phyloP scores from a whole-genome alignment of 2,113 vertebrate genomes.

The Romanogobio albipinnatus region DNA sequence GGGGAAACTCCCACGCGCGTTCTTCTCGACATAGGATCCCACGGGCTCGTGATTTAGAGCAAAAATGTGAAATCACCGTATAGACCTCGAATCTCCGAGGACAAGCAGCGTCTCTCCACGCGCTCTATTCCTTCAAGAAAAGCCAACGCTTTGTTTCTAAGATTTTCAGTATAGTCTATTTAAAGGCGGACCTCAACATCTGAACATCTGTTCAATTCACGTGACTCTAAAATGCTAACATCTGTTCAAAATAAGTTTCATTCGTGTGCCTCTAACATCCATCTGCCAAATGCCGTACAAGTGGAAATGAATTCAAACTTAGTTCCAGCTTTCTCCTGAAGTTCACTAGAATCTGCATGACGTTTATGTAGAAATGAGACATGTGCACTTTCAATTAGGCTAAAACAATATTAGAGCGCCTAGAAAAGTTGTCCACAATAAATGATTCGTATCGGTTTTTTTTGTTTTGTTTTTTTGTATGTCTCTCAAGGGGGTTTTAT shows the following conservation, averaged over 20 bases:
- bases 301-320: slow-evolving; percentile 41
- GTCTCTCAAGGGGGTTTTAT: slow-evolving; percentile 24
- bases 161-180: slow-evolving; percentile 48
- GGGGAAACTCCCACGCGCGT: slow-evolving; percentile 26
- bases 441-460: not conserved
- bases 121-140: slow-evolving; percentile 39
- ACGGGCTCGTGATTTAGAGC: slow-evolving; percentile 35
- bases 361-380: not conserved
- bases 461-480: slow-evolving; percentile 8
- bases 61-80: slow-evolving; percentile 21
- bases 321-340: not conserved
- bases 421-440: not conserved
- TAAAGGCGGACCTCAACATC: slow-evolving; percentile 59
- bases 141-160: slow-evolving; percentile 47
- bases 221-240: slow-evolving; percentile 66
- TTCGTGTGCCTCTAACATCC: slow-evolving; percentile 58
- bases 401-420: not conserved
- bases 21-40: slow-evolving; percentile 11
- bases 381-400: not conserved
- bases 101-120: slow-evolving; percentile 27
- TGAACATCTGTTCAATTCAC: slow-evolving; percentile 66
- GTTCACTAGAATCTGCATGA: not conserved
- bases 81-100: slow-evolving; percentile 22
- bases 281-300: slow-evolving; percentile 55
- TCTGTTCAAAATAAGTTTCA: slow-evolving; percentile 64